phyloP scores from a whole-genome alignment of 2,797 vertebrate genomes.

The Anguilla marmorata region DNA sequence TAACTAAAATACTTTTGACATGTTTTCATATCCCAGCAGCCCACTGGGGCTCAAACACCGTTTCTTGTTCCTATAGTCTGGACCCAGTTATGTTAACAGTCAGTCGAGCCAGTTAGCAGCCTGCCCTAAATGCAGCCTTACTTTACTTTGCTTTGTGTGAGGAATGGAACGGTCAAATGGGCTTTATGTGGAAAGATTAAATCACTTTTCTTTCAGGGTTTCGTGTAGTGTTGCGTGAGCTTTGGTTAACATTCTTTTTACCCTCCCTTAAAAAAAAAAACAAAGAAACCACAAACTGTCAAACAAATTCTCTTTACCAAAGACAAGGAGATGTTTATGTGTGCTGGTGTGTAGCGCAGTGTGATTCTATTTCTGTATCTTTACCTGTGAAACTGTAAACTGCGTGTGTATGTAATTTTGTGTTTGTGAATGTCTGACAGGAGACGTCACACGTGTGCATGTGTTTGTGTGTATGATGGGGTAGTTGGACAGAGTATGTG shows the following conservation, averaged over 20 bases:
- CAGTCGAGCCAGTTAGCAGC: background rate
- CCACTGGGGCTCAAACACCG: background rate
- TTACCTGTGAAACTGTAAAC: background rate
- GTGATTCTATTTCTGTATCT: background rate
- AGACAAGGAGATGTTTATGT: background rate
- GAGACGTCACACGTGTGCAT: slow-evolving; percentile 50
- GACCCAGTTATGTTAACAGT: background rate
- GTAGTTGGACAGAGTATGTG: slow-evolving; percentile 2
- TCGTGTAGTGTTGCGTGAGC: background rate
- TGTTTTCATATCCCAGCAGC: background rate
- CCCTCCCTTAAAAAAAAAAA: background rate
- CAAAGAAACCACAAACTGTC: slow-evolving; percentile 38
- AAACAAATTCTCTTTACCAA: slow-evolving; percentile 3
- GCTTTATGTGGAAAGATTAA: background rate
- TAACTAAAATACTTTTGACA: slow-evolving; percentile 45
- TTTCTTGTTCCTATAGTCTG: background rate
- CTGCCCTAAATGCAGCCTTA: background rate
- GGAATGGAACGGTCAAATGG: background rate
- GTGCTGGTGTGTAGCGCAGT: background rate
- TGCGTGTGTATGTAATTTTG: slow-evolving; percentile 31
- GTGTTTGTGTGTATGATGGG: slow-evolving; percentile 32
- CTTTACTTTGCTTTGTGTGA: background rate
- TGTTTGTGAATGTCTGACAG: slow-evolving; percentile 49
- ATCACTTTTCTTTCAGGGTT: background rate
- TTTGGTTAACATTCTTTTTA: background rate